phyloP scores from a whole-genome alignment of 1,140 invertebrate species.

The Panulirus ornatus region DNA sequence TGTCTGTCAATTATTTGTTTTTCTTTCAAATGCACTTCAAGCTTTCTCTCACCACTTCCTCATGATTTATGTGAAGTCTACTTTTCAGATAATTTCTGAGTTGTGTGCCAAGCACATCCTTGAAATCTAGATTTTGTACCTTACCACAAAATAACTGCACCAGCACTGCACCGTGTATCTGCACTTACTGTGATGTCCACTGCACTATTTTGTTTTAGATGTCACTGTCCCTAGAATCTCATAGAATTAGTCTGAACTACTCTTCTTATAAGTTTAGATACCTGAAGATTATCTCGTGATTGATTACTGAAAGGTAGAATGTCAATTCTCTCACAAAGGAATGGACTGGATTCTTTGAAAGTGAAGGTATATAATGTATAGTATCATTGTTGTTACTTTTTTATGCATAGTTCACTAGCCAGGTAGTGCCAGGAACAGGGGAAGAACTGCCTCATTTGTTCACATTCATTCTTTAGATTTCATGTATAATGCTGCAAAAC shows the following conservation, averaged over 20 bases:
- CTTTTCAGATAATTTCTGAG: slow-evolving; percentile 23
- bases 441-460: too few species aligned
- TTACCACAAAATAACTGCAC: neutral
- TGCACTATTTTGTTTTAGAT: slow-evolving; percentile 25
- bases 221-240: neutral
- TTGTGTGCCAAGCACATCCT: neutral
- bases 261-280: too few species aligned
- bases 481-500: too few species aligned
- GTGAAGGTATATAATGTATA: too few species aligned
- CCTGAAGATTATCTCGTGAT: too few species aligned
- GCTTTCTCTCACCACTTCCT: neutral
- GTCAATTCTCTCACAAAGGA: neutral
- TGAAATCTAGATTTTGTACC: slow-evolving; percentile 30
- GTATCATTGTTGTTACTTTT: too few species aligned
- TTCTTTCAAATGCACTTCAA: slow-evolving; percentile 3
- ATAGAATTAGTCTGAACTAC: too few species aligned
- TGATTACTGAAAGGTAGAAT: neutral
- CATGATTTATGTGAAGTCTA: slow-evolving; percentile 1
- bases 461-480: too few species aligned
- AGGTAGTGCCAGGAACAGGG: too few species aligned
- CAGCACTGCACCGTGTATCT: slow-evolving; percentile 12
- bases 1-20: neutral
- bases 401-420: too few species aligned
- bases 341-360: too few species aligned
- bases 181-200: slow-evolving; percentile 31